Evolutionary conservation across 2,113 vertebrate genomes (phyloP), one percentile per base, ranked within the genome.

Genomic region (Oreotragus oreotragus): DNA sequence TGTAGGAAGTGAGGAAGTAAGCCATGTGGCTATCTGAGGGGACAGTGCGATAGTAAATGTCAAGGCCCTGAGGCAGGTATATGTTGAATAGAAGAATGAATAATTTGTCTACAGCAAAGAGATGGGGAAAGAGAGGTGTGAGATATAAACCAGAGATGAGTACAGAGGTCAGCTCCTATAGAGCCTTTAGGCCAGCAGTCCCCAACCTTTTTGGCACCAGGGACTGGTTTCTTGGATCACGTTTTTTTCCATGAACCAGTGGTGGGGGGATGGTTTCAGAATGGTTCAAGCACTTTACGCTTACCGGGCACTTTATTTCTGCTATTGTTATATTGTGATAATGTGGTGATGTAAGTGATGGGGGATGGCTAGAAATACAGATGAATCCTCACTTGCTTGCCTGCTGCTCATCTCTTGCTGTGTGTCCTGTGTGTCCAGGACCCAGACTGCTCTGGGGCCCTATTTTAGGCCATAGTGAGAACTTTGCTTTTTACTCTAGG

Each of bases 201-300:
- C 36, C 36, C 36, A 76, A 3, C 36, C 36, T 27, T 43, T 76
- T 14, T 43, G 70, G 70, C 70, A 43, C 23, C 36, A 14, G 23
- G 36, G 23, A 43, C 70, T 43, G 70, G 36, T 43, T 76, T 76
- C 36, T 25, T 43, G 36, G 36, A 76, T 27, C 36, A 76, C 70
- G 14, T 7, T 76, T 76, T 43, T 76, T 76, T 7, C 70, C 70
- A 25, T 76, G 70, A 43, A 76, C 70, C 36, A 43, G 70, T 76
- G 70, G 6, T 76, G 21, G 70, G 70, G 70, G 39, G 39, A 25
- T 43, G 70, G 39, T 76, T 76, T 76, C 70, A 76, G 23, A 21
- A 27, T 1, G 6, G 23, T 43, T 76, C 12, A 27, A 27, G 70
- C 0, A 25, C 12, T 7, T 27, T 14, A 27, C 0, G 3, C 39